These are phyloP conservation scores for Vesta saturnalis DNA, from an alignment of 2,888 invertebrate genomes.

Conservation along the genomic window DNA sequence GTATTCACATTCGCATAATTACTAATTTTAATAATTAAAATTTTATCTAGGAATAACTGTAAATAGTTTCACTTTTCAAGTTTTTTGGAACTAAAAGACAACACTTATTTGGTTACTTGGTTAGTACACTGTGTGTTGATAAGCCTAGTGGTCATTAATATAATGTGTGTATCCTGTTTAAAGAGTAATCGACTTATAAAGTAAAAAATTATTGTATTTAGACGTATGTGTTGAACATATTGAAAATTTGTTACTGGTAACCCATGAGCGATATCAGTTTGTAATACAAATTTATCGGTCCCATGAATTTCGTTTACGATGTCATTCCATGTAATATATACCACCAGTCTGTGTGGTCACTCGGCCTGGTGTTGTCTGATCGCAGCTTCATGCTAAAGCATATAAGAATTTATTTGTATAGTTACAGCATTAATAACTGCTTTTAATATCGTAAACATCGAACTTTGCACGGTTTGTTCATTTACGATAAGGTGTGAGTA, in stretches of 20 bases:
- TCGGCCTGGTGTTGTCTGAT: slow-evolving; percentile 33
- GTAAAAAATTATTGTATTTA: too few relatives aligned
- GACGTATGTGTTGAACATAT: too few relatives aligned
- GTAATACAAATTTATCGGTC: slow-evolving; percentile 31
- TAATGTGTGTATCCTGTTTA: too few relatives aligned
- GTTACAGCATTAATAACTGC: slow-evolving; percentile 44
- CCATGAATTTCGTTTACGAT: slow-evolving; percentile 36
- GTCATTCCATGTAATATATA: slow-evolving; percentile 35
- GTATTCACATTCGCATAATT: too few relatives aligned
- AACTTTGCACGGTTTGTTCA: slow-evolving; percentile 41
- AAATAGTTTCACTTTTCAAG: too few relatives aligned
- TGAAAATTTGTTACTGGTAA: slow-evolving; percentile 4
- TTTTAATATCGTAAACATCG: slow-evolving; percentile 44
- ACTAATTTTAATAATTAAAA: too few relatives aligned
- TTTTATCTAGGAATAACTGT: too few relatives aligned
- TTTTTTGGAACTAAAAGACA: too few relatives aligned
- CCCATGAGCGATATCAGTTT: slow-evolving; percentile 14
- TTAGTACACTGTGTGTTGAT: too few relatives aligned
- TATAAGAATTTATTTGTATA: slow-evolving; percentile 42
- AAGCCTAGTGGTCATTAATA: too few relatives aligned
- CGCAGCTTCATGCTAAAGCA: slow-evolving; percentile 37
- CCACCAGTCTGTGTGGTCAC: slow-evolving; percentile 32
- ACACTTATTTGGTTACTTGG: too few relatives aligned
- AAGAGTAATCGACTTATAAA: too few relatives aligned
- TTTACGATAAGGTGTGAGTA: slow-evolving; percentile 39